Percentiles rank a stretch among this genome's conserved stretches.
Evolutionary conservation across 2,888 invertebrate species (phyloP).

Genomic region (Lithophane ornitopus): DNA sequence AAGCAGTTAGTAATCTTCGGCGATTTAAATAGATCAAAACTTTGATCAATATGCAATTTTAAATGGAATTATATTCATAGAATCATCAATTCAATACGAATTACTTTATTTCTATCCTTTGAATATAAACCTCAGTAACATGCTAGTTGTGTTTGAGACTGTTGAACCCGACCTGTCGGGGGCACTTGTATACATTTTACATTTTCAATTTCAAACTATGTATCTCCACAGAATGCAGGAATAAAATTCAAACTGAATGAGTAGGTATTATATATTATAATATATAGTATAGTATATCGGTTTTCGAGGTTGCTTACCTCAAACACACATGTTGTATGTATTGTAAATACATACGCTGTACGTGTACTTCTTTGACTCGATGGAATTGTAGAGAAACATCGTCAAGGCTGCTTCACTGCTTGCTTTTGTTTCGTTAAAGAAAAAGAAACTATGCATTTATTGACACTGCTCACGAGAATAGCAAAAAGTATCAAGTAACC

Average conservation of each 20-base stretch:
- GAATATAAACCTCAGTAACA: slow-evolving; percentile 36
- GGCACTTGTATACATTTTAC: slow-evolving; percentile 20
- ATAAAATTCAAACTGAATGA: slow-evolving; percentile 43
- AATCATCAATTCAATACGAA: not conserved
- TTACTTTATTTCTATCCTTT: not conserved
- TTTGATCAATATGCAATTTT: slow-evolving; percentile 9
- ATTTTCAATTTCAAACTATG: slow-evolving; percentile 39
- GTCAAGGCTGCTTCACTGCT: slow-evolving; percentile 9
- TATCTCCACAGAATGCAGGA: slow-evolving; percentile 24
- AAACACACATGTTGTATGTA: slow-evolving; percentile 27
- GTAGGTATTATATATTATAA: not conserved
- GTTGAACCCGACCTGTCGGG: slow-evolving; percentile 14
- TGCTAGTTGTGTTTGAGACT: not conserved
- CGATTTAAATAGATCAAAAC: not conserved
- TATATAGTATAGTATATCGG: slow-evolving; percentile 25
- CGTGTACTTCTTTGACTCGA: slow-evolving; percentile 29
- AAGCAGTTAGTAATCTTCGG: not conserved
- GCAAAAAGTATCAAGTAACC: not conserved
- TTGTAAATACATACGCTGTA: not conserved
- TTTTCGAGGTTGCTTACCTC: slow-evolving; percentile 45
- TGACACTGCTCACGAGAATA: slow-evolving; percentile 14
- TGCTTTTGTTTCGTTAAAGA: slow-evolving; percentile 10
- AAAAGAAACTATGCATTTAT: slow-evolving; percentile 25
- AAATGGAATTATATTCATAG: not conserved
- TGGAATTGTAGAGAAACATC: slow-evolving; percentile 57